Evolutionary conservation across 2,113 vertebrate genomes (phyloP).

Genomic region (Pachyramphus minor): DNA sequence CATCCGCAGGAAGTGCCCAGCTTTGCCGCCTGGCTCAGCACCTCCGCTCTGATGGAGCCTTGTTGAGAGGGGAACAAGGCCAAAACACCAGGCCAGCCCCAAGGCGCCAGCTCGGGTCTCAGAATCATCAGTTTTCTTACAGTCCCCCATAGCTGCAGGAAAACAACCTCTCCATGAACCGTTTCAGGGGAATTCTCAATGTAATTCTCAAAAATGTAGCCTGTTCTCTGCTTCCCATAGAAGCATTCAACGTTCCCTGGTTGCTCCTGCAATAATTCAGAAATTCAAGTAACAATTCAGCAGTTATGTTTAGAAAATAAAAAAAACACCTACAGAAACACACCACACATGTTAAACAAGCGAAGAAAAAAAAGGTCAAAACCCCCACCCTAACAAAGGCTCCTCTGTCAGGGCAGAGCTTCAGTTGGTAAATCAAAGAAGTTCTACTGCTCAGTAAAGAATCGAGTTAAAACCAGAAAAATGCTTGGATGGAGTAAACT

Average conservation of each 20-base stretch:
- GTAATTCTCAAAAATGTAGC: background rate
- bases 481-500: background rate
- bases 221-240: background rate
- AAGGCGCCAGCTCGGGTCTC: rapidly evolving
- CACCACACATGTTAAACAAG: background rate
- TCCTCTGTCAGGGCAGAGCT: background rate
- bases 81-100: background rate
- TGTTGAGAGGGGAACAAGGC: background rate
- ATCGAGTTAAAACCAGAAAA: background rate
- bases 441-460: background rate
- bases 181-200: background rate
- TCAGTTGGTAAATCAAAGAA: background rate
- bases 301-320: background rate
- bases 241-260: background rate
- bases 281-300: background rate
- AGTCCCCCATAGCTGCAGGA: background rate
- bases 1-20: background rate
- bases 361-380: background rate
- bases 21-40: background rate
- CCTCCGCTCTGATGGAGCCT: background rate
- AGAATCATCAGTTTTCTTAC: background rate
- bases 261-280: background rate
- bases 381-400: background rate
- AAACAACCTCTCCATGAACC: background rate
- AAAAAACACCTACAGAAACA: background rate